Evolutionary conservation across 2,888 invertebrate species (phyloP).

Genomic region (Gastrophysa polygoni): DNA sequence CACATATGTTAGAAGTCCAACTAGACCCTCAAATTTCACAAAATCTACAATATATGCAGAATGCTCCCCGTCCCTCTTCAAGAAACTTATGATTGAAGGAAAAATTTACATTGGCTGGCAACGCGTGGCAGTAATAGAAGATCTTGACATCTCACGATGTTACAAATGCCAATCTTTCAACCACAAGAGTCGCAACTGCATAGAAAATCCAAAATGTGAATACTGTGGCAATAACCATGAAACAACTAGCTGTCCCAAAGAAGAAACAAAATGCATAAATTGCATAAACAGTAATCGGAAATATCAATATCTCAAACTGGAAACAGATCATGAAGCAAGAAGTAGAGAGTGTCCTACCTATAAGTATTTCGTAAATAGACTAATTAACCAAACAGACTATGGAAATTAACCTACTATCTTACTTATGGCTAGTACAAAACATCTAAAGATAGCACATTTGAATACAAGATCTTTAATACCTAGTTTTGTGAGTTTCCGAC

Average conservation of each 20-base stretch:
- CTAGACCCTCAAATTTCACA: too few species aligned
- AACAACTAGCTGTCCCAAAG: neutral
- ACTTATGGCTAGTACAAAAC: too few species aligned
- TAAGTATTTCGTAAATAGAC: neutral
- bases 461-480: too few species aligned
- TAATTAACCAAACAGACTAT: neutral
- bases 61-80: neutral
- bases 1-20: too few species aligned
- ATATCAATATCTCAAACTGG: neutral
- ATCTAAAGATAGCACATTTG: too few species aligned
- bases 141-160: neutral
- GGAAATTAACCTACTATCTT: too few species aligned
- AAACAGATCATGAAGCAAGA: conserved; percentile 7
- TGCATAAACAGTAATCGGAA: neutral
- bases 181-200: conserved; percentile 3
- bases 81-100: conserved; percentile 2
- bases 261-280: conserved; percentile 6
- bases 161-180: conserved; percentile 5
- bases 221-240: conserved; percentile 5
- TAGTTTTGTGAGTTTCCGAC: too few species aligned
- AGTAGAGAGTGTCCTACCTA: conserved; percentile 6
- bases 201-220: neutral
- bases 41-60: too few species aligned
- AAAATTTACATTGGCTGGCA: conserved; percentile 8
- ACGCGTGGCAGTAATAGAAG: conserved; percentile 9